Conservation (phyloP, 2,113 vertebrate species). For the Anarrhichthys ocellatus region DNA sequence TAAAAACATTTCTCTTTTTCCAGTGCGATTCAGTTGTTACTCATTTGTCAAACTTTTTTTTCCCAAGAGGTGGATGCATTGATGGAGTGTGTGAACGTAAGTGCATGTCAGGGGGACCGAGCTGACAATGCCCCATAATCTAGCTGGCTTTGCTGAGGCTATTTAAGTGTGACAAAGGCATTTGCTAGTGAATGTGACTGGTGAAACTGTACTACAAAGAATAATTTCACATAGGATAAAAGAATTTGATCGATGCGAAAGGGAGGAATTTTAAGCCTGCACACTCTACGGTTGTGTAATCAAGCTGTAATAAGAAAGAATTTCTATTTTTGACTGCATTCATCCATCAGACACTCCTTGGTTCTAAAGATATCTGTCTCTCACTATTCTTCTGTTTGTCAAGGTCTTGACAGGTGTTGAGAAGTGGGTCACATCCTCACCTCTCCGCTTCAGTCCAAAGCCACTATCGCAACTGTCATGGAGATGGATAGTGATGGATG, state of each 20-base stretch:
- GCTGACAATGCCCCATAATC: not conserved
- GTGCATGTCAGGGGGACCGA: not conserved
- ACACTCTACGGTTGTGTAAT: conserved; percentile 26
- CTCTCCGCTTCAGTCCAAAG: conserved; percentile 25
- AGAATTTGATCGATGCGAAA: not conserved
- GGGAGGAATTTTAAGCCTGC: conserved; percentile 10
- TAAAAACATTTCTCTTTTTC: conserved; percentile 41
- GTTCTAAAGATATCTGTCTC: conserved; percentile 45
- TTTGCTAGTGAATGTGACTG: not conserved
- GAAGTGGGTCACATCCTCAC: conserved; percentile 58
- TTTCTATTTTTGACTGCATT: conserved; percentile 53
- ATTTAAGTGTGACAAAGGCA: conserved; percentile 14
- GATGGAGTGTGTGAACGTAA: conserved; percentile 13
- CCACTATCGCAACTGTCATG: conserved; percentile 13
- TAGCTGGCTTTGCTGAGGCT: conserved; percentile 10
- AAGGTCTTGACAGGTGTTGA: conserved; percentile 68
- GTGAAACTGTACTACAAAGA: conserved; percentile 5
- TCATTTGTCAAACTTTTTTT: conserved; percentile 31
- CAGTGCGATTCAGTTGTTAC: conserved; percentile 42
- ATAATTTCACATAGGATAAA: not conserved
- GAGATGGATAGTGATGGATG: conserved; percentile 71
- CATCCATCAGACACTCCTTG: conserved; percentile 44
- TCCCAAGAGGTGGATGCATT: not conserved
- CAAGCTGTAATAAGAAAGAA: conserved; percentile 17
- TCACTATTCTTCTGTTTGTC: conserved; percentile 51